Evolutionary conservation across 2,797 vertebrate genomes (phyloP).

Genomic region (Macroramphosus scolopax): DNA sequence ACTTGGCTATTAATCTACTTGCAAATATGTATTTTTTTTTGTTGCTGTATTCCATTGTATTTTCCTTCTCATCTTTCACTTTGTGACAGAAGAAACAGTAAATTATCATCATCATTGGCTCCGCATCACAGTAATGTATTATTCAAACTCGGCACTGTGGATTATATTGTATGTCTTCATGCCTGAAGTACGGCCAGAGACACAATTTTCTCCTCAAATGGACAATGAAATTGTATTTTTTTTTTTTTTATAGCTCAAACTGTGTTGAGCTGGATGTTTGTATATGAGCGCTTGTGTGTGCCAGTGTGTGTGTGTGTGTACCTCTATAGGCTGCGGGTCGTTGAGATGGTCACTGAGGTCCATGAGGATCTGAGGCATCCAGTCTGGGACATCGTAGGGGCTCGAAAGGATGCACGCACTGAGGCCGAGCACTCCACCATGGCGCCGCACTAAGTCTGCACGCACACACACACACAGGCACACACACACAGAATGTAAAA

Average conservation of each 20-base stretch:
- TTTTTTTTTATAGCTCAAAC: conserved; percentile 55
- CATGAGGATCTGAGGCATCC: conserved; percentile 99
- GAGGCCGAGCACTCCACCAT: conserved; percentile 94
- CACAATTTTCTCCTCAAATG: conserved; percentile 75
- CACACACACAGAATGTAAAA: conserved; percentile 26
- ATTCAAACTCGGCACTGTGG: conserved; percentile 53
- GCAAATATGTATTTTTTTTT: conserved; percentile 30
- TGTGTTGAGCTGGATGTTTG: conserved; percentile 20
- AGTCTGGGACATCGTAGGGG: conserved; percentile 93
- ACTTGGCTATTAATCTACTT: conserved; percentile 12
- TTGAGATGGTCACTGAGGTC: conserved; percentile 95
- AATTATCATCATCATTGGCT: conserved; percentile 54
- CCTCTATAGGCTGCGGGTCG: conserved; percentile 98
- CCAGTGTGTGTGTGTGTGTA: conserved; percentile 51
- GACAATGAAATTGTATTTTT: conserved; percentile 72
- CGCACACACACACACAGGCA: conserved; percentile 22
- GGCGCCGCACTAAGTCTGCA: conserved; percentile 90
- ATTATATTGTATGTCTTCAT: conserved; percentile 65
- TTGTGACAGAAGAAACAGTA: conserved; percentile 42
- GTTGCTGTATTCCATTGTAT: conserved; percentile 26
- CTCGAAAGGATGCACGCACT: conserved; percentile 96
- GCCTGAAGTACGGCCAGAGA: conserved; percentile 59
- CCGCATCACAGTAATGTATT: conserved; percentile 45
- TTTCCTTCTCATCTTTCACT: conserved; percentile 49
- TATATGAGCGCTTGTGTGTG: conserved; percentile 12